Conservation (phyloP, 2,888 invertebrate species). For the Caenorhabditis plicata region DNA sequence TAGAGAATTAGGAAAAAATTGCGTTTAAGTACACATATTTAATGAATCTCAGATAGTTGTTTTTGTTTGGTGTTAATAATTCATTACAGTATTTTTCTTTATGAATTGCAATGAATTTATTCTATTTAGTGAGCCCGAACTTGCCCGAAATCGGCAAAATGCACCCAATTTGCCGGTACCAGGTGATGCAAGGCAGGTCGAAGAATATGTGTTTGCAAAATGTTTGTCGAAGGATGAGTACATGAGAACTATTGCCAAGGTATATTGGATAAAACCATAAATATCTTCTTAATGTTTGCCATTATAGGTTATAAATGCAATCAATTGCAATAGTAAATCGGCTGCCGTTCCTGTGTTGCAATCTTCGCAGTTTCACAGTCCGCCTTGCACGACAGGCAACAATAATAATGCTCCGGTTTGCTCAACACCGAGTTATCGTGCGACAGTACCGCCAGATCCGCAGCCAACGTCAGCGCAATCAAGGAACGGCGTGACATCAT, state of each 20-base stretch:
- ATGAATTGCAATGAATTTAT: no score
- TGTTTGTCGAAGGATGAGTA: conserved; percentile 64
- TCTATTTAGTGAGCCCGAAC: conserved; percentile 60
- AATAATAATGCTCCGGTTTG: conserved; percentile 3
- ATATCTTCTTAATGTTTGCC: neutral
- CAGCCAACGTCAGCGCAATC: conserved; percentile 46
- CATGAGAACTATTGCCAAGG: conserved; percentile 65
- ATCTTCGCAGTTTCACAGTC: conserved; percentile 40
- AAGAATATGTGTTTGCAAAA: conserved; percentile 65
- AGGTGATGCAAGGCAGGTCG: conserved; percentile 63
- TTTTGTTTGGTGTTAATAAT: no score
- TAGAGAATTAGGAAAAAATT: neutral
- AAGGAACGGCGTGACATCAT: conserved; percentile 7
- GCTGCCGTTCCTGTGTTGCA: conserved; percentile 61
- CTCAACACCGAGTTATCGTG: conserved; percentile 29
- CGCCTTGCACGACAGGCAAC: conserved; percentile 15
- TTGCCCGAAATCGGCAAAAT: conserved; percentile 64
- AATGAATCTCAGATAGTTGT: no score
- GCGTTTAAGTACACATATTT: no score
- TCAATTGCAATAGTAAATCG: conserved; percentile 64
- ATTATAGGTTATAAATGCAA: conserved; percentile 59
- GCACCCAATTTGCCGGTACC: conserved; percentile 65
- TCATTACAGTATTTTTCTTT: neutral
- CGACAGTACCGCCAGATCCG: conserved; percentile 51
- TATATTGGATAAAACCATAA: neutral